A percentile compares a stretch with the other conserved stretches of the same genome.
phyloP scores from a whole-genome alignment of 1,140 invertebrate species.

The Drosophila fuyamai region DNA sequence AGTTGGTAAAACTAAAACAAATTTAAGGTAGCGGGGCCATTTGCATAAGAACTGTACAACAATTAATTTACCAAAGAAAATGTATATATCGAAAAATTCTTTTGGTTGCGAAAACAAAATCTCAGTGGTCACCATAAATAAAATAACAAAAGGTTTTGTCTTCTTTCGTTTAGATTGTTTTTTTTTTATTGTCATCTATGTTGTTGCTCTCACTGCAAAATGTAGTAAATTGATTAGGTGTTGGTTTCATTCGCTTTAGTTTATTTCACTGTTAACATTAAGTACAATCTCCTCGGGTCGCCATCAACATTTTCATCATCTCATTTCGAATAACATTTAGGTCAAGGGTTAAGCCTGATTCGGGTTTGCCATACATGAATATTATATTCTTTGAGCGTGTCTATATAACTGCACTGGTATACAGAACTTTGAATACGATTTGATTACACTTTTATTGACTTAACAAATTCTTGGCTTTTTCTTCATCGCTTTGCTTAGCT shows the following conservation, averaged over 20 bases:
- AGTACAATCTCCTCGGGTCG: conserved; percentile 55
- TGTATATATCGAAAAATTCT: conserved; percentile 64
- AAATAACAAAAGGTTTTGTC: conserved; percentile 47
- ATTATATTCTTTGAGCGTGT: conserved; percentile 33
- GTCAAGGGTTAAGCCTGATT: conserved; percentile 22
- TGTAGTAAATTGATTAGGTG: conserved; percentile 65
- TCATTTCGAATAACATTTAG: conserved; percentile 44
- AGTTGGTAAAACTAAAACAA: conserved; percentile 75
- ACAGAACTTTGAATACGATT: conserved; percentile 84
- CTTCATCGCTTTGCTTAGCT: conserved; percentile 5
- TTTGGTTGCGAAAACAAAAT: conserved; percentile 80
- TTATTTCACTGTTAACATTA: conserved; percentile 63
- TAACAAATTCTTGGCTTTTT: conserved; percentile 43
- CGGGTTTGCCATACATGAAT: conserved; percentile 20
- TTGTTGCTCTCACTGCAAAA: conserved; percentile 63
- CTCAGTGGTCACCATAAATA: conserved; percentile 52
- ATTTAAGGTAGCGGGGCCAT: conserved; percentile 84
- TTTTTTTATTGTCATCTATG: conserved; percentile 69
- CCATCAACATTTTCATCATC: conserved; percentile 20
- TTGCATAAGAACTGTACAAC: conserved; percentile 79
- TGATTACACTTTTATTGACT: conserved; percentile 54
- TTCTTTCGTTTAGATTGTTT: conserved; percentile 40
- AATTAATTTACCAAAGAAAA: conserved; percentile 54
- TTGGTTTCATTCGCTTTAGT: conserved; percentile 48
- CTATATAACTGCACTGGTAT: conserved; percentile 36